Conservation (phyloP, 2,888 invertebrate genomes). For the Halictus ligatus region DNA sequence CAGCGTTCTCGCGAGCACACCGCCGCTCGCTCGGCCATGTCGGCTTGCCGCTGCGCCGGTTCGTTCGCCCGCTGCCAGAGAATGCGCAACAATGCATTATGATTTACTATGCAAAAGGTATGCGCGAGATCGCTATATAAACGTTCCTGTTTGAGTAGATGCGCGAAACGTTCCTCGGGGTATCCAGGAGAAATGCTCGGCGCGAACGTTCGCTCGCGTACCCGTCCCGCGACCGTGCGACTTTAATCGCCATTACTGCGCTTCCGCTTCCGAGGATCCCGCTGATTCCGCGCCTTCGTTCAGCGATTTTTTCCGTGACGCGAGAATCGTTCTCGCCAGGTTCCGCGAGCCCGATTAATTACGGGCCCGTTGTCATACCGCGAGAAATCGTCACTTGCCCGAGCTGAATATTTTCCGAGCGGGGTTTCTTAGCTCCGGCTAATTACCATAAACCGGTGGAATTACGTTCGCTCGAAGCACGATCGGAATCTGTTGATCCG, state of each 20-base stretch:
- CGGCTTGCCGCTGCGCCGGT: background rate
- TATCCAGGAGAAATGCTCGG: slow-evolving; percentile 56
- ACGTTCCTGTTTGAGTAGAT: slow-evolving; percentile 67
- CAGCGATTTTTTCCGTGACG: background rate
- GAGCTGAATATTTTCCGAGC: background rate
- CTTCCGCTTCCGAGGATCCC: background rate
- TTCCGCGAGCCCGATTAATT: no score
- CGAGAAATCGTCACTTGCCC: background rate
- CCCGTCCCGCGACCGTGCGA: background rate
- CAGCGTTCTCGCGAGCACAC: slow-evolving; percentile 1
- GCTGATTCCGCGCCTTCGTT: background rate
- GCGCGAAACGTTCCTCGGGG: slow-evolving; percentile 49
- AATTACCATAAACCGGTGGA: background rate
- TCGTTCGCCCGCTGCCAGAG: slow-evolving; percentile 17
- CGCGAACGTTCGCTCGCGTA: slow-evolving; percentile 51
- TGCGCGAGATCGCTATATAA: slow-evolving; percentile 64
- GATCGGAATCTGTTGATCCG: background rate
- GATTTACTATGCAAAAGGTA: slow-evolving; percentile 67
- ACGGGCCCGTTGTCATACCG: background rate
- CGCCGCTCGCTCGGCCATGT: background rate
- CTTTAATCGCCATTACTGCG: slow-evolving; percentile 51
- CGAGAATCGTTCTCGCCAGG: background rate
- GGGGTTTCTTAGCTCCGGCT: background rate
- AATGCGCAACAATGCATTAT: slow-evolving; percentile 69
- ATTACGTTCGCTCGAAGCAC: background rate